Evolutionary conservation across 23 tunicate species (phyloP), one percentile per base, ranked within the genome.

Genomic region (Halocynthia aurantium): DNA sequence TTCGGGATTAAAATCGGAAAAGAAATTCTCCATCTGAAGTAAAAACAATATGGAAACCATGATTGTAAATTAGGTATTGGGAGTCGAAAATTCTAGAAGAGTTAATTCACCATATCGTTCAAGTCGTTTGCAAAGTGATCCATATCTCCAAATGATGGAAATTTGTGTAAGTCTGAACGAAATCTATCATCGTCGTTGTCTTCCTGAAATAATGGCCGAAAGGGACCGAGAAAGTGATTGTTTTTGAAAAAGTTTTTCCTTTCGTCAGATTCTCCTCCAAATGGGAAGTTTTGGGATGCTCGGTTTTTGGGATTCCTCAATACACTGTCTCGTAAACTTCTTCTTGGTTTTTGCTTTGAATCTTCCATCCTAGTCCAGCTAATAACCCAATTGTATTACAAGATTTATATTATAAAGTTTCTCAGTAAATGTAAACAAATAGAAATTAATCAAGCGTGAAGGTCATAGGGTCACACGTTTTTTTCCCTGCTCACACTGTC

Each of bases 1-100:
- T 54, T 74, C 78, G 17, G 78, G 78, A 54, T 74, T 62, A n/a
- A 74, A 74, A n/a, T 74, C 78, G 8, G 56, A 15, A n/a, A 74
- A 74, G 22, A 74, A 74, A 17, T 64, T 53, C 10, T 53, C 31
- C 78, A 74, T 74, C 78, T 74, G 63, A 20, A 6, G 22, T 31
- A 31, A 31, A 31, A 31, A 4, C 44, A 31, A n/a, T 1, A 13
- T 58, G 64, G 15, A 58, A 58, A 58, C n/a, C 64, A 58, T 58
- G 2, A n/a, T 58, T 17, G 64, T 13, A 58, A 58, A 1, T 58
- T 58, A 58, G n/a, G 64, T 13, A 58, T 13, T 15, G 15, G n/a
- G n/a, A 15, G 64, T 58, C 15, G 1, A 15, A 58, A 58, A 58
- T 58, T 17, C n/a, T 58, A 58, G 44, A 58, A 13, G 17, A 58